phyloP scores from a whole-genome alignment of 1,140 invertebrate species.

The Drosophila saltans region DNA sequence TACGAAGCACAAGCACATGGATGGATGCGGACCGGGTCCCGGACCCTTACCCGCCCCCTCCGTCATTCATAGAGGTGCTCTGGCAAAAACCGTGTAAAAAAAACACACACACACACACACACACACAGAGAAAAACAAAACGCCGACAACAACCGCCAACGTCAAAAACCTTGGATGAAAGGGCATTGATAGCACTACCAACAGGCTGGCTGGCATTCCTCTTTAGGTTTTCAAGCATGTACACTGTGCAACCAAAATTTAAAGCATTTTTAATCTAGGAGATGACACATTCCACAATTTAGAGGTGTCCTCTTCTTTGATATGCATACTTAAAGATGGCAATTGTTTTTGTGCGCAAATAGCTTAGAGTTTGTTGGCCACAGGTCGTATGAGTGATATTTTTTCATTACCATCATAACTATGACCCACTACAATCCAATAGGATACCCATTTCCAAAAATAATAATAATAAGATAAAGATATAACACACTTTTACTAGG shows the following conservation, averaged over 20 bases:
- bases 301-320: too few relatives aligned
- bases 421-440: too few relatives aligned
- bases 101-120: neutral
- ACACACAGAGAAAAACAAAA: neutral
- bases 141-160: conserved; percentile 5
- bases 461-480: too few relatives aligned
- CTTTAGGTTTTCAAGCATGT: neutral
- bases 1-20: conserved; percentile 35
- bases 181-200: conserved; percentile 11
- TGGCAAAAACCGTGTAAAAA: neutral
- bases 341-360: too few relatives aligned
- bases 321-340: too few relatives aligned
- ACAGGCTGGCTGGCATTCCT: conserved; percentile 6
- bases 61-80: neutral
- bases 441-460: too few relatives aligned
- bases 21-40: neutral
- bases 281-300: too few relatives aligned
- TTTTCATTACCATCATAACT: too few relatives aligned
- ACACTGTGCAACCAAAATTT: conserved; percentile 1
- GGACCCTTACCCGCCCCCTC: neutral
- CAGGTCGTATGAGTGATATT: too few relatives aligned
- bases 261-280: neutral
- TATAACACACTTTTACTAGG: too few relatives aligned
- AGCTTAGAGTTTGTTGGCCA: too few relatives aligned
- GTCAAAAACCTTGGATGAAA: conserved; percentile 13